phyloP scores from a whole-genome alignment of 2,797 vertebrate genomes.

The Chloroceryle amazona region DNA sequence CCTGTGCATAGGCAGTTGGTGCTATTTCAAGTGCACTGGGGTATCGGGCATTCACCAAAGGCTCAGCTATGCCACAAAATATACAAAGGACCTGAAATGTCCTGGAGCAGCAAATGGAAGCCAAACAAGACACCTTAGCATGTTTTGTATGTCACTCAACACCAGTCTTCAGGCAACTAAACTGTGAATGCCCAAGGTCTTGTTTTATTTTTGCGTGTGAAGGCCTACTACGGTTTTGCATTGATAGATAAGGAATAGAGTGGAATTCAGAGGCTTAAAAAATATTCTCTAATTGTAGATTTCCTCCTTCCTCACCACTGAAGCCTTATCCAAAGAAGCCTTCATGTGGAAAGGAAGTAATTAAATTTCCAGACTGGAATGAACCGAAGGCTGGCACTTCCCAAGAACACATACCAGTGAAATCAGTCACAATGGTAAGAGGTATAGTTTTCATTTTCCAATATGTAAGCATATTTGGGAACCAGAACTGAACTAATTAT shows the following conservation, averaged over 20 bases:
- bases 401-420: slow-evolving; percentile 84
- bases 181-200: neutral
- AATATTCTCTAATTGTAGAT: slow-evolving; percentile 79
- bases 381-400: slow-evolving; percentile 82
- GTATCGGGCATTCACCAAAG: neutral
- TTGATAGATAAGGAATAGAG: neutral
- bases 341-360: slow-evolving; percentile 78
- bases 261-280: neutral
- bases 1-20: neutral
- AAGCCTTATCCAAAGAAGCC: slow-evolving; percentile 90
- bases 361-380: slow-evolving; percentile 91
- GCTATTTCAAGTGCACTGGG: neutral
- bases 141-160: neutral
- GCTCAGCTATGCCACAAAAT: neutral
- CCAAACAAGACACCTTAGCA: neutral
- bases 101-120: neutral
- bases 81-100: neutral
- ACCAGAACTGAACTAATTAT: neutral
- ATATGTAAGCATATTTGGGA: neutral
- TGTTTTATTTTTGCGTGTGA: neutral
- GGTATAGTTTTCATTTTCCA: neutral
- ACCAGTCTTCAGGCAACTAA: neutral
- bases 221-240: neutral
- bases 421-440: slow-evolving; percentile 83
- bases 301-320: slow-evolving; percentile 91